Percentiles rank a stretch among this genome's conserved stretches.
Conservation (phyloP, 2,888 invertebrate genomes). For the Rhorus exstirpatorius region DNA sequence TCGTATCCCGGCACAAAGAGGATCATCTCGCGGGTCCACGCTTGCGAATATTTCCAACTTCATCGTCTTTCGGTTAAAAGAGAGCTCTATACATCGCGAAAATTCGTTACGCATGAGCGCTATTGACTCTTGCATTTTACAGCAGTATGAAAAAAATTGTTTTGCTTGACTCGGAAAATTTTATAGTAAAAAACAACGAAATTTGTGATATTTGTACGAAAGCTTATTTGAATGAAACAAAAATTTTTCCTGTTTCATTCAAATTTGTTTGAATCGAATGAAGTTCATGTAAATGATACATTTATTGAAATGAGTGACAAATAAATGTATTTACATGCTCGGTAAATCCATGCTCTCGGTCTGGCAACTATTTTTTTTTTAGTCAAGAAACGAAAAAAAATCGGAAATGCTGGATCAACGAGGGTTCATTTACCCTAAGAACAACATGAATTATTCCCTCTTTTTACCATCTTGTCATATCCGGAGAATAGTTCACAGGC, state of each 20-base stretch:
- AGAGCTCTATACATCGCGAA: conserved; percentile 36
- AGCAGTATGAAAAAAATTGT: background rate
- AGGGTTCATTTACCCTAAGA: conserved; percentile 51
- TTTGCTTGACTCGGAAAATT: background rate
- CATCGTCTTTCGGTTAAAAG: conserved; percentile 53
- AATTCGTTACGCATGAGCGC: conserved; percentile 9
- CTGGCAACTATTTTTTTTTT: background rate
- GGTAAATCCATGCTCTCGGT: background rate
- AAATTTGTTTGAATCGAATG: background rate
- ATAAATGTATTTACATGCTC: background rate
- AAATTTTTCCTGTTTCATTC: background rate
- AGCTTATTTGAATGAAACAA: background rate
- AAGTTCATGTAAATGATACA: background rate
- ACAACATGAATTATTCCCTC: background rate
- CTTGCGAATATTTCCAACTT: conserved; percentile 65
- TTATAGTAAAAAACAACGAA: background rate
- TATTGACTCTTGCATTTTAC: conserved; percentile 14
- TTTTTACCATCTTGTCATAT: conserved; percentile 15
- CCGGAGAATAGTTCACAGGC: background rate
- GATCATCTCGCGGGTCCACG: conserved; percentile 53
- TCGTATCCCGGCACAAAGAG: conserved; percentile 54
- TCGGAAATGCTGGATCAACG: background rate
- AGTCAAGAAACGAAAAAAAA: background rate
- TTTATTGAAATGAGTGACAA: background rate
- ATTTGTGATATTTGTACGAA: background rate